Evolutionary conservation across 1,140 invertebrate genomes (phyloP), one percentile per base, ranked within the genome.

Genomic region (Cyphomyrmex costatus): DNA sequence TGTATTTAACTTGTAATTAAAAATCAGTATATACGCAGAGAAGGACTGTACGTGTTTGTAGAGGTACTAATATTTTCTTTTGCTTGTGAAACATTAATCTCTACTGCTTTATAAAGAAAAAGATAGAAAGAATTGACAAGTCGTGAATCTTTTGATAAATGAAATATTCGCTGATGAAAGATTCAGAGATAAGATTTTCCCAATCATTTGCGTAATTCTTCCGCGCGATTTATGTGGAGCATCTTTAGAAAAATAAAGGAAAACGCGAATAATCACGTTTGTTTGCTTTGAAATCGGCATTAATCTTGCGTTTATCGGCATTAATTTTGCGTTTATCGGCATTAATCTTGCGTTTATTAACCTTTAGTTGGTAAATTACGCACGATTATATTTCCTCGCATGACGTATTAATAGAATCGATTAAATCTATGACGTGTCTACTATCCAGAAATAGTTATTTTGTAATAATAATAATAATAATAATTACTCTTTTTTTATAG

Each of bases 401-500:
- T 77, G 90, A 92, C 88, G 12, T 83, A 91, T 92, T 93, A 93
- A 66, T 88, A 90, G 65, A 91, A 86, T 91, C 87, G 83, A 86
- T 89, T 92, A 89, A 79, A 89, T 88, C 92, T 93, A 93, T 80
- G 90, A 90, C 92, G 91, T 93, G 93, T 92, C 89, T 86, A 80
- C 94, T 94, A 95, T 90, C 91, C 92, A 73, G 79, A 94, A 94
- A 94, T 94, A 94, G 91, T 92, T 93, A 93, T 76, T 93, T 91
- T 91, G 86, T 93, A 92, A 92, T 93, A 92, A 92, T 79, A 58
- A 60, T 93, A 92, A 92, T 93, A 92, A 92, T 79, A 58, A 60
- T 73, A 83, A 61, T 83, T 73, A 73, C n/a, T 83, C 79, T 93
- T 88, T 19, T 93, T 93, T 80, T 88, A 91, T 94, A 93, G 58